These are phyloP conservation scores for Takifugu ocellatus DNA, from an alignment of 2,797 vertebrate genomes.

Conservation along the genomic window DNA sequence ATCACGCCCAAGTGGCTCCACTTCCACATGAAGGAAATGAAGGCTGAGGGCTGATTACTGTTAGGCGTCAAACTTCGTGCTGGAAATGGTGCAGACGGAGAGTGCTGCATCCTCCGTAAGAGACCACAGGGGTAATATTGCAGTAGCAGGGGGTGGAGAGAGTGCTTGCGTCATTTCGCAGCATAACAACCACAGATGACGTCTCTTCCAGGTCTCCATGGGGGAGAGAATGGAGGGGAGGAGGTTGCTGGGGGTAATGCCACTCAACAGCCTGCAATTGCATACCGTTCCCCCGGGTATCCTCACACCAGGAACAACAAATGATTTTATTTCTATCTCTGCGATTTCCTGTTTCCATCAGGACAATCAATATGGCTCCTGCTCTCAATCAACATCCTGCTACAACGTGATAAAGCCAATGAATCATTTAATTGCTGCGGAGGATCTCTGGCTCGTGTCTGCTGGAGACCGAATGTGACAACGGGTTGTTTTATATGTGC, in stretches of 20 bases:
- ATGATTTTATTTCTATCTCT: conserved; percentile 81
- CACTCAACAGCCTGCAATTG: conserved; percentile 78
- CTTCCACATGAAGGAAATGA: conserved; percentile 65
- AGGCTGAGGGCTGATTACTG: conserved; percentile 66
- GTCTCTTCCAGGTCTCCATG: conserved; percentile 81
- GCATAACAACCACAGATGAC: conserved; percentile 83
- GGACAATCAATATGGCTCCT: conserved; percentile 80
- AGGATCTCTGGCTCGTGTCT: conserved; percentile 67
- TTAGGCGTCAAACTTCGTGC: conserved; percentile 73
- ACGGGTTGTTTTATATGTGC: conserved; percentile 48
- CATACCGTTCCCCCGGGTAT: conserved; percentile 71
- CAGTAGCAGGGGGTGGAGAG: conserved; percentile 71
- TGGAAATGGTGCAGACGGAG: conserved; percentile 74
- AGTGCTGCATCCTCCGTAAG: conserved; percentile 71
- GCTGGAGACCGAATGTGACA: conserved; percentile 69
- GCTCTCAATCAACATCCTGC: conserved; percentile 81
- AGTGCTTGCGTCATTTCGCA: conserved; percentile 78
- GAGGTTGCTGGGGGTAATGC: conserved; percentile 72
- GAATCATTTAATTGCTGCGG: conserved; percentile 78
- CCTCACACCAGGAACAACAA: conserved; percentile 79
- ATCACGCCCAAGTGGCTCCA: conserved; percentile 61
- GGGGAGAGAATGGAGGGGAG: conserved; percentile 68
- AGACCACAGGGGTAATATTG: conserved; percentile 73
- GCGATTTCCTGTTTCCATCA: conserved; percentile 84
- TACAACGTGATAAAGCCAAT: conserved; percentile 76